Conservation (phyloP, 2,113 vertebrate genomes). For the Pelecanoides urinatrix region DNA sequence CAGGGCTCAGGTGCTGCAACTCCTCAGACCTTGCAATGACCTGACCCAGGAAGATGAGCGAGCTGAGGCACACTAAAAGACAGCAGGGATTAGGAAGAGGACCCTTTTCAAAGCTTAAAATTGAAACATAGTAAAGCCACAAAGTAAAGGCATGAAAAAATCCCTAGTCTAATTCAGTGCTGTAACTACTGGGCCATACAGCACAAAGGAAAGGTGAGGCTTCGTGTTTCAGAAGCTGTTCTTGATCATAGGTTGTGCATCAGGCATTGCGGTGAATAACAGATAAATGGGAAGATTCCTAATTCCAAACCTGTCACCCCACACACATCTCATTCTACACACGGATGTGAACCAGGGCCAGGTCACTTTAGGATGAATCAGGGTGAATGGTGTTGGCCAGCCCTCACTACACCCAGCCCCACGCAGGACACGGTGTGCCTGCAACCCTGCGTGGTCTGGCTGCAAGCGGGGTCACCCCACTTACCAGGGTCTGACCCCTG, state of each 20-base stretch:
- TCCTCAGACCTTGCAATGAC: neutral
- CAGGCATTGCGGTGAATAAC: neutral
- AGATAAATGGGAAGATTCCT: neutral
- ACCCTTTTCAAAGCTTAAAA: neutral
- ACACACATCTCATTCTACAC: neutral
- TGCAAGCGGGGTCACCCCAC: neutral
- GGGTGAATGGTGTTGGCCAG: neutral
- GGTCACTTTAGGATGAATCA: neutral
- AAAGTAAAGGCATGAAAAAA: neutral
- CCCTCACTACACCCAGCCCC: fast-evolving
- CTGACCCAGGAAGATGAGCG: fast-evolving
- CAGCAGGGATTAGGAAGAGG: neutral
- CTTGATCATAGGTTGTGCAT: neutral
- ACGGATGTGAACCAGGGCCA: fast-evolving
- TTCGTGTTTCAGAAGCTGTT: neutral
- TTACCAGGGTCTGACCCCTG: neutral
- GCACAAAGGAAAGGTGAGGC: neutral
- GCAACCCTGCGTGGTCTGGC: neutral
- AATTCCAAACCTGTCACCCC: neutral
- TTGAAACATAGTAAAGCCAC: neutral
- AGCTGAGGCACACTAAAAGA: neutral
- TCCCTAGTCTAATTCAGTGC: neutral
- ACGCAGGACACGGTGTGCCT: fast-evolving
- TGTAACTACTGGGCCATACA: no score
- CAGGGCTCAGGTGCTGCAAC: fast-evolving